A percentile compares a stretch with the other conserved stretches of the same genome.
phyloP scores from a whole-genome alignment of 2,113 vertebrate species.

The Ameiurus melas region DNA sequence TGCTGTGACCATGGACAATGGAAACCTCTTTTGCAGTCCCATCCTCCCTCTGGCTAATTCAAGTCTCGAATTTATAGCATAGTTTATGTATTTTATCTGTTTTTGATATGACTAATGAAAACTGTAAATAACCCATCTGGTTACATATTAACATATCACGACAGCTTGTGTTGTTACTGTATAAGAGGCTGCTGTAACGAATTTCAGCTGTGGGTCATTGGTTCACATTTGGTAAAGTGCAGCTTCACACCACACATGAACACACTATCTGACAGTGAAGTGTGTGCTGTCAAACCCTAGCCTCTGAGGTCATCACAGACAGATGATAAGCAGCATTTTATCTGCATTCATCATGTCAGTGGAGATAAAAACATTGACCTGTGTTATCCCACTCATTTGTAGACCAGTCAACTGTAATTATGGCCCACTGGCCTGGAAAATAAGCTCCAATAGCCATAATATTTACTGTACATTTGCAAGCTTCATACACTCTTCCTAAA shows the following conservation, averaged over 20 bases:
- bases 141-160: not conserved
- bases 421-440: not conserved
- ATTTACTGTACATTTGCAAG: too few species aligned
- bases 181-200: not conserved
- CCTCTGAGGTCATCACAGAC: slow-evolving; percentile 19
- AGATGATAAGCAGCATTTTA: slow-evolving; percentile 48
- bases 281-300: slow-evolving; percentile 37
- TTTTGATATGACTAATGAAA: not conserved
- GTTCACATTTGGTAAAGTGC: not conserved
- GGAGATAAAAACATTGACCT: slow-evolving; percentile 41
- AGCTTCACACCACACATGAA: slow-evolving; percentile 1
- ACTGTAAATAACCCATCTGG: not conserved
- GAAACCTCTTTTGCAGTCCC: not conserved
- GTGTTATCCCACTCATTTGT: slow-evolving; percentile 43
- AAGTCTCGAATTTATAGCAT: not conserved
- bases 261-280: slow-evolving; percentile 18
- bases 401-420: slow-evolving; percentile 17
- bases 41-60: not conserved
- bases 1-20: slow-evolving; percentile 40
- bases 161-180: not conserved
- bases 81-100: not conserved
- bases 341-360: slow-evolving; percentile 34
- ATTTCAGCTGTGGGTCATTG: slow-evolving; percentile 6
- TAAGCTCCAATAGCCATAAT: not conserved
- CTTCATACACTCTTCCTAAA: not conserved